These are phyloP conservation scores for Myripristis murdjan DNA, from an alignment of 2,797 vertebrate genomes.

Conservation along the genomic window DNA sequence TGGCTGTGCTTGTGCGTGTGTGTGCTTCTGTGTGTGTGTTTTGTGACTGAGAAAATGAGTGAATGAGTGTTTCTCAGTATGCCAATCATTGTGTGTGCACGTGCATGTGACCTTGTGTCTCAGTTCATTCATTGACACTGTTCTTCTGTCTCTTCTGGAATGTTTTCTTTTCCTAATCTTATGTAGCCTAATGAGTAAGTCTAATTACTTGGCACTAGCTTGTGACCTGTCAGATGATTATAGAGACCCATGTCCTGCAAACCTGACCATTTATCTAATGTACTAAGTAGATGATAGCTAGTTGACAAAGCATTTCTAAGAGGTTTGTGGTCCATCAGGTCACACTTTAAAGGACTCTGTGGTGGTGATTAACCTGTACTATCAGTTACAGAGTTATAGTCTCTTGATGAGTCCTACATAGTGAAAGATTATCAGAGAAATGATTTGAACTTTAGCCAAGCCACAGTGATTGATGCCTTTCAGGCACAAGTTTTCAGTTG, in stretches of 20 bases:
- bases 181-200: slow-evolving; percentile 10
- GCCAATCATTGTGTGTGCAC: background rate
- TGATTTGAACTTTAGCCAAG: background rate
- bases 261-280: background rate
- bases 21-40: background rate
- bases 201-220: background rate
- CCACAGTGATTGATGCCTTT: background rate
- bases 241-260: slow-evolving; percentile 9
- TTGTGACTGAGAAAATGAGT: slow-evolving; percentile 3
- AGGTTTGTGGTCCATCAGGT: slow-evolving; percentile 1
- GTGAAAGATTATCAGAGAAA: background rate
- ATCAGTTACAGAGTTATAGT: slow-evolving; percentile 17
- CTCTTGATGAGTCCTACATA: background rate
- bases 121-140: background rate
- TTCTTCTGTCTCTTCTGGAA: background rate
- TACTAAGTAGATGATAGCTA: slow-evolving; percentile 8
- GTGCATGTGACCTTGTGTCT: background rate
- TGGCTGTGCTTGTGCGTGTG: slow-evolving; percentile 14
- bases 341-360: background rate
- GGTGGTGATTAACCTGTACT: slow-evolving; percentile 18
- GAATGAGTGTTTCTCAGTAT: background rate
- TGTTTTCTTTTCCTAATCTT: background rate
- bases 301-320: background rate
- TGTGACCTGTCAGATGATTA: slow-evolving; percentile 13
- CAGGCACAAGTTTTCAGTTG: too few relatives aligned